These are phyloP conservation scores for Probaryconus sp. DNA, from an alignment of 1,140 invertebrate species.

Conservation along the genomic window DNA sequence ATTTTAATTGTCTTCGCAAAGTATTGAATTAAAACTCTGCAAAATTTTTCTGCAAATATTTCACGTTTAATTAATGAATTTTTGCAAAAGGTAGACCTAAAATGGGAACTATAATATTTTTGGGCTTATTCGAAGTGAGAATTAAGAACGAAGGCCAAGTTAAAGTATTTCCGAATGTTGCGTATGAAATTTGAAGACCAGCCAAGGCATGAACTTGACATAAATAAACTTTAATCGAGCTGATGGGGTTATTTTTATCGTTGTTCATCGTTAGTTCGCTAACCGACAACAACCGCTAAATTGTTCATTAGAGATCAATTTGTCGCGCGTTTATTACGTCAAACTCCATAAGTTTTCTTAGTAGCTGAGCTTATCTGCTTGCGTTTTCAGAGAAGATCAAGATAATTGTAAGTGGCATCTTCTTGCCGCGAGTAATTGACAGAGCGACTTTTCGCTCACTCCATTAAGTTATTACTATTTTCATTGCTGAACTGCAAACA, in stretches of 20 bases:
- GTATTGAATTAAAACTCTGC: no score
- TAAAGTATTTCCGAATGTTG: conserved; percentile 12
- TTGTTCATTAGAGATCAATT: conserved; percentile 46
- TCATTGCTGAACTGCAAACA: no score
- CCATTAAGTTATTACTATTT: conserved; percentile 17
- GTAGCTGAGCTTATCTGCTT: conserved; percentile 31
- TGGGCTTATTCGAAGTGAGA: no score
- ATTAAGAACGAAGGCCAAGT: conserved; percentile 7
- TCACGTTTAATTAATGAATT: no score
- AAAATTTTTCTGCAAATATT: no score
- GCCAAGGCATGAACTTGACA: conserved; percentile 30
- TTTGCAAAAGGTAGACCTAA: no score
- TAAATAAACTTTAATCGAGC: conserved; percentile 29
- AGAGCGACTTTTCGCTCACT: conserved; percentile 18
- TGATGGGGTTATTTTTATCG: conserved; percentile 32
- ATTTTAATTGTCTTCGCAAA: no score
- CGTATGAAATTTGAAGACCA: conserved; percentile 5
- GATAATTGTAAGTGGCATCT: conserved; percentile 31
- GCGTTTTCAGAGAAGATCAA: conserved; percentile 29
- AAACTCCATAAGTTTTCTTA: conserved; percentile 13
- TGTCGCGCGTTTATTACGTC: conserved; percentile 28
- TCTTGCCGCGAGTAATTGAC: conserved; percentile 27
- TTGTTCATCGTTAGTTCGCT: conserved; percentile 23
- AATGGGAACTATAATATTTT: no score
- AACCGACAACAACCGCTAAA: conserved; percentile 6